Base-by-base conservation (phyloP, 2,888 invertebrate species). In the Thecocarcelia acutangulata region DNA sequence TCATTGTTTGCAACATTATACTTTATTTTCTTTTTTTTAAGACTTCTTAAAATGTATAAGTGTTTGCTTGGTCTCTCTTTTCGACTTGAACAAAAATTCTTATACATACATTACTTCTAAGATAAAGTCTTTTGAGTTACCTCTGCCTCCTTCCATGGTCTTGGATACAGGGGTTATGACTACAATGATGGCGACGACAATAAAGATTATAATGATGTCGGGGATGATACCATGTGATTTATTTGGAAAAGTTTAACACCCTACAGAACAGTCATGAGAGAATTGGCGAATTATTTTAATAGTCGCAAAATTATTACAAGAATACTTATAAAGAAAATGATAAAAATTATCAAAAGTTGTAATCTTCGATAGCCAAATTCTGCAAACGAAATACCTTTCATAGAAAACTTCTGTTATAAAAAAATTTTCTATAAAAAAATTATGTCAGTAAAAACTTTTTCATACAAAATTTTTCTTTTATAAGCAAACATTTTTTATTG, bases 1-100 rank as follows among this genome's bases (percentile, higher is more conserved):
- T 59, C 66, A 72, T 59, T 79, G 66, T 66, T 68, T 72, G 56
- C 56, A 78, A 58, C 19, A 50, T 19, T 72, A 37, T 63, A 3
- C 42, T 17, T 46, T 44, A 8, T 37, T 17, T 37, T 8, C 9
- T 8, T 3, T 54, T 40, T 63, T 52, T 40, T 40, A 2, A 9
- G 1, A 52, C 17, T 8, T 40, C 50, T 66, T 17, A 58, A 50
- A 24, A 28, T 9, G 21, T 56, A 33, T 33, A 37, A 2, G 37
- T 12, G 13, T 56, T 61, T 13, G 13, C 21, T n/a, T 19, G 24
- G 44, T 24, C 24, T 24, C 6, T 28, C 46, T 54, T 76, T 21
- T 61, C 21, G 6, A 33, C 19, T 44, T 40, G 37, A 76, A 69
- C 17, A 44, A 33, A 33, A 33, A 33, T 8, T 58, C 12, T 40